Evolutionary conservation across 2,797 vertebrate genomes (phyloP).

Genomic region (Siniperca obscura): DNA sequence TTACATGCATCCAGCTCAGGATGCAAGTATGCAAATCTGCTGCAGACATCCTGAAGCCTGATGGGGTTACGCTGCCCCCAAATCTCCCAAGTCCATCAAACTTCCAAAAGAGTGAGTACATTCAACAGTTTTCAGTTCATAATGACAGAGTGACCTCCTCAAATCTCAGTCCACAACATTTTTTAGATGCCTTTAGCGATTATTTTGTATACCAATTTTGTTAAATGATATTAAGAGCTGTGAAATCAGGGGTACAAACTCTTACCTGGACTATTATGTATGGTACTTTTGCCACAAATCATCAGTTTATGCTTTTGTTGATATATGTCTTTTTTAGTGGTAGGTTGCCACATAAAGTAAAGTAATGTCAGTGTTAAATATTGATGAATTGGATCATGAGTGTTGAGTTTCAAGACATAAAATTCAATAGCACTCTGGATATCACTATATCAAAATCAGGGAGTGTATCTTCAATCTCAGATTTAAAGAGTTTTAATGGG

Average conservation of each 20-base stretch:
- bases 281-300: background rate
- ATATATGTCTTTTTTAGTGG: background rate
- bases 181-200: background rate
- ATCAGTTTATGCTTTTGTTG: background rate
- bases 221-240: background rate
- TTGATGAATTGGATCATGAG: background rate
- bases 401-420: constrained; percentile 11
- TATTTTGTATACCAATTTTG: background rate
- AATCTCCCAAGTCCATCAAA: background rate
- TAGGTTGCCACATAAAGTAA: background rate
- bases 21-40: constrained; percentile 4
- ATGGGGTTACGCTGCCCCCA: background rate
- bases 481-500: constrained; percentile 18
- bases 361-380: constrained; percentile 2
- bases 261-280: background rate
- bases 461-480: constrained; percentile 20
- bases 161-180: background rate
- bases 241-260: background rate
- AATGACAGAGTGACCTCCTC: background rate
- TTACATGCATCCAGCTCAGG: background rate
- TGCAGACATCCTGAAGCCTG: constrained; percentile 5
- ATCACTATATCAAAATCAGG: constrained; percentile 21
- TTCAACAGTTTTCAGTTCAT: background rate
- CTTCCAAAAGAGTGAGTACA: constrained; percentile 26
- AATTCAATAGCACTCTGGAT: background rate